Percentiles rank a stretch among this genome's conserved stretches.
Conservation (phyloP, 2,113 vertebrate genomes). For the Oryzias javanicus region DNA sequence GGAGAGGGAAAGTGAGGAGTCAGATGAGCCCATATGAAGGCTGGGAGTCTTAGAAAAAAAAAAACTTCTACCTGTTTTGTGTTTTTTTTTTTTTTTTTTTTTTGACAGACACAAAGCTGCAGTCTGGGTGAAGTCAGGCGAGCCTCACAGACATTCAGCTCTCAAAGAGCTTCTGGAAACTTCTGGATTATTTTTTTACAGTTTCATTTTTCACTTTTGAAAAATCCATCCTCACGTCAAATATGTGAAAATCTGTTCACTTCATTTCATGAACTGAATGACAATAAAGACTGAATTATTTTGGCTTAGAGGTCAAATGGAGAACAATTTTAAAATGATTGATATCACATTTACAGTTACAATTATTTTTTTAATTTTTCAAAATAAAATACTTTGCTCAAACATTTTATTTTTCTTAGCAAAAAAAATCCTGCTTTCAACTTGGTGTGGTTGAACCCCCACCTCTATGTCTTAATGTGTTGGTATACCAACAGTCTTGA, state of each 20-base stretch:
- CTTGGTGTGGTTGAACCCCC: too few species aligned
- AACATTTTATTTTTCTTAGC: too few species aligned
- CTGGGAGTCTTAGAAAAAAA: conserved; percentile 11
- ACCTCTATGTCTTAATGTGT: too few species aligned
- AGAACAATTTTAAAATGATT: conserved; percentile 54
- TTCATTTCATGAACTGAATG: conserved; percentile 33
- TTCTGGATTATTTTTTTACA: conserved; percentile 45
- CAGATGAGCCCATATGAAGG: conserved; percentile 68
- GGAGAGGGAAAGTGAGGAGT: conserved; percentile 70
- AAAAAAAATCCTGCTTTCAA: too few species aligned
- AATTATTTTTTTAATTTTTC: too few species aligned
- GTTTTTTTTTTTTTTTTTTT: conserved; percentile 21
- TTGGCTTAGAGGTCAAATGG: conserved; percentile 37
- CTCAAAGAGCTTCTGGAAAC: conserved; percentile 44
- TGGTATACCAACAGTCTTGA: too few species aligned
- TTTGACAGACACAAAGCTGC: conserved; percentile 33
- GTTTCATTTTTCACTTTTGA: conserved; percentile 58
- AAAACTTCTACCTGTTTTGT: conserved; percentile 29
- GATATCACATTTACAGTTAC: conserved; percentile 30
- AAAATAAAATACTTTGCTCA: too few species aligned
- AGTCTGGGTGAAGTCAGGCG: conserved; percentile 24
- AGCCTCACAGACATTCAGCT: conserved; percentile 40
- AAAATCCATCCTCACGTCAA: conserved; percentile 56
- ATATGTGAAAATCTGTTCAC: conserved; percentile 24
- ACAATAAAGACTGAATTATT: conserved; percentile 46